Base-by-base conservation (phyloP, 2,888 invertebrate genomes). In the Drosophila macrothrix region DNA sequence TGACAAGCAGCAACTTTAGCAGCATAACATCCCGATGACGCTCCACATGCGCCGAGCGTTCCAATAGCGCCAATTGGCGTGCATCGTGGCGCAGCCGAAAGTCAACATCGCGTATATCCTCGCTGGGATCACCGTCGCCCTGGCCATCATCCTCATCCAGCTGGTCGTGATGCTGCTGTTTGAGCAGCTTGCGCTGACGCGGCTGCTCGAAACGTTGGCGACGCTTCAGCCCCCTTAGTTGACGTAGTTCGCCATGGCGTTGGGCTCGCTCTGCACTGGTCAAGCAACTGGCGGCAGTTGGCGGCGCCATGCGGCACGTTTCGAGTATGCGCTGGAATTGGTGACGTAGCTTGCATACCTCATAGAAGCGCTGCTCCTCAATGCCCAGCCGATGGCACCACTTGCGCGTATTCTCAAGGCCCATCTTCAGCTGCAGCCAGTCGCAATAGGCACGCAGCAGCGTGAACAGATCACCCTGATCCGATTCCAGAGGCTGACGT, bases 341-440 rank as follows among this genome's bases (percentile, higher is more conserved):
- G 31, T 96, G 95, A 41, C 98, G 95, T 9, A 99, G 94, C 94
- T 99, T 99, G 0, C 97, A 97, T 90, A 98, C 96, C 93, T 99
- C 99, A 91, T 99, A 99, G 90, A 99, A 96, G 29, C 99, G 94
- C 93, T 99, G 99, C 92, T 99, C 99, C 93, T 99, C 99, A 10
- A 99, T 94, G 0, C 98, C 99, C 67, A 98, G 94, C 67, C 97
- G 95, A 77, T 95, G 95, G 84, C 99, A 98, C 99, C 99, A 99
- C 70, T 96, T 95, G 53, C 96, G 94, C 0, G 96, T 95, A 37
- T 91, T 92, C 41, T 92, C 91, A 37, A 90, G 82, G 3, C 81
- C 67, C 61, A 95, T 94, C 91, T 98, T 98, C 41, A 97, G 95
- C 82, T 96, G 95, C 46, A 99, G 93, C 99, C 99, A 99, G 78